Evolutionary conservation across 2,113 vertebrate genomes (phyloP).

Genomic region (Catharus minimus): DNA sequence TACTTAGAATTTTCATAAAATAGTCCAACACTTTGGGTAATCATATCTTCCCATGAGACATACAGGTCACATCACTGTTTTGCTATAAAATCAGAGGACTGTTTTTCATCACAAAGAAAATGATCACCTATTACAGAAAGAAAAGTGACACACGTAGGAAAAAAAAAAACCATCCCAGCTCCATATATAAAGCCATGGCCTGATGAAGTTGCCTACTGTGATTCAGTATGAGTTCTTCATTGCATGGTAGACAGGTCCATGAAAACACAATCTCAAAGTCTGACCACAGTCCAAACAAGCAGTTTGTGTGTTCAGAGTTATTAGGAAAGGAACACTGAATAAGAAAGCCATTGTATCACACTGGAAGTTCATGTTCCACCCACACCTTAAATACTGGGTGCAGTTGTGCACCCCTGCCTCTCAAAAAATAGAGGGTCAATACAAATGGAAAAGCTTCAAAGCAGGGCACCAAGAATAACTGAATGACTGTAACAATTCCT

Average conservation of each 20-base stretch:
- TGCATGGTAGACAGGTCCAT: background rate
- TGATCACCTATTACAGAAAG: constrained; percentile 45
- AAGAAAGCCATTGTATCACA: background rate
- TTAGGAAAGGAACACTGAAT: background rate
- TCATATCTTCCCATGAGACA: constrained; percentile 24
- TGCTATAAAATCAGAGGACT: constrained; percentile 31
- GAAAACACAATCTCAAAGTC: background rate
- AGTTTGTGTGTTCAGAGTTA: background rate
- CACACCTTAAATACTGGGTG: background rate
- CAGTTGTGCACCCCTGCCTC: background rate
- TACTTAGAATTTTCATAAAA: constrained; percentile 47
- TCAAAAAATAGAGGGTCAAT: background rate
- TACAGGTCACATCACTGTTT: constrained; percentile 19
- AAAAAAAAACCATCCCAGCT: constrained; percentile 8
- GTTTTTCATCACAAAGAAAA: constrained; percentile 50
- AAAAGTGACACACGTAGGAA: background rate
- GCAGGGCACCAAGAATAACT: background rate
- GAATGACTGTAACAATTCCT: background rate
- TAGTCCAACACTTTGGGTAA: constrained; percentile 4
- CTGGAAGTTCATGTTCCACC: background rate
- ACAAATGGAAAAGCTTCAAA: background rate
- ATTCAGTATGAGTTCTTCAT: background rate
- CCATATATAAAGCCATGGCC: background rate
- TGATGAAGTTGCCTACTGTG: background rate
- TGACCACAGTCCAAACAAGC: background rate